Base-by-base conservation (phyloP, 2,888 invertebrate genomes). In the Tyria jacobaeae region DNA sequence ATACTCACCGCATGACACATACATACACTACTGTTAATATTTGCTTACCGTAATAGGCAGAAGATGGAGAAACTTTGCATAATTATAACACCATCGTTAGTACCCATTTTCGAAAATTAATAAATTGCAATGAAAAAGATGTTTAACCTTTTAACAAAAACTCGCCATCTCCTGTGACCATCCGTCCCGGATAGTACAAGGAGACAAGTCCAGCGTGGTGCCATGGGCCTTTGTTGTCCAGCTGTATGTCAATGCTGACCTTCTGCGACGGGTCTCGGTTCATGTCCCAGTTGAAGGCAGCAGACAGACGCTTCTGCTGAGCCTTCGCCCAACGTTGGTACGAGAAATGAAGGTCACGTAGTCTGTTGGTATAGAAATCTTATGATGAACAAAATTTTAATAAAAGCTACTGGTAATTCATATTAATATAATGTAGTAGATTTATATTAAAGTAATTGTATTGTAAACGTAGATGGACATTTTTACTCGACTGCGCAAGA, bases 221-320 rank as follows among this genome's bases (percentile, higher is more conserved):
- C 83, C 95, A 95, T 0, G 91, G 86, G 0, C 94, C 94, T 60
- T 95, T 94, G 77, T 94, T 95, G 68, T 95, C 95, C 55, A 96
- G 94, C 66, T 96, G 95, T 0, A 96, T 89, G 59, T 95, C 95
- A 0, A 95, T 87, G 71, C 95, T 94, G 66, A 97, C 91, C 84
- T 96, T 96, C 83, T 97, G 96, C 52, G 96, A 95, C 0, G 97
- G 97, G 89, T 97, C 97, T 9, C 97, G 94, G 86, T 97, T 97
- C 0, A 97, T 97, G 81, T 98, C 97, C 97, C 97, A 98, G 85
- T 97, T 97, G 21, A 98, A 84, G 60, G 97, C 96, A 1, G 97
- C 89, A 5, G 96, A 96, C 0, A 96, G 89, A 31, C 96, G 95
- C 81, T 97, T 97, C 57, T 95, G 95, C 14, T 89, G 87, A 0